These are phyloP conservation scores for Lasioglossum villosulum DNA, from an alignment of 2,888 invertebrate species.

Conservation along the genomic window DNA sequence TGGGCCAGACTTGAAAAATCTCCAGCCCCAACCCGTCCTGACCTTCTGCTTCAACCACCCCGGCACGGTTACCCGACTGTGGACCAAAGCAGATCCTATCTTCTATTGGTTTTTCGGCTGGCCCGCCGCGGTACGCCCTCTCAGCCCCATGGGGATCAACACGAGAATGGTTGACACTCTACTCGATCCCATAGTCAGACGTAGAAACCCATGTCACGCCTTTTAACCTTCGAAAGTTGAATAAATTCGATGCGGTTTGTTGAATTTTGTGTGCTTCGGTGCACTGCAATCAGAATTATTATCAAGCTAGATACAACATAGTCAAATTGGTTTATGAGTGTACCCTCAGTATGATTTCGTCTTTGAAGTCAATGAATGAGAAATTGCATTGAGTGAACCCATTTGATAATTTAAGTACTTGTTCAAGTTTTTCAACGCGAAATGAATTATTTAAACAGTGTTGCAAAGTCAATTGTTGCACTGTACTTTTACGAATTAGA, in stretches of 20 bases:
- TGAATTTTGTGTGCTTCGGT: too few relatives aligned
- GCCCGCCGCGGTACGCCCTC: neutral
- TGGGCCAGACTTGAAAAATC: slow-evolving; percentile 65
- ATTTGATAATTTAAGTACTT: too few relatives aligned
- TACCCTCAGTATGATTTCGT: too few relatives aligned
- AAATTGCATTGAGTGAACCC: too few relatives aligned
- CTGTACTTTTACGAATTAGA: too few relatives aligned
- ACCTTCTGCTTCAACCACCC: slow-evolving; percentile 49
- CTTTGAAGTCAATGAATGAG: too few relatives aligned
- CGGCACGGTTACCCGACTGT: slow-evolving; percentile 54
- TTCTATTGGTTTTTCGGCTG: slow-evolving; percentile 47
- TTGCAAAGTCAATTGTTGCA: too few relatives aligned
- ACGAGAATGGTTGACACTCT: neutral
- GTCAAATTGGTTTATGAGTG: too few relatives aligned
- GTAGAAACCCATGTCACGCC: neutral
- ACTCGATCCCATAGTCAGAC: neutral
- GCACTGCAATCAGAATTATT: too few relatives aligned
- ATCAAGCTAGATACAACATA: too few relatives aligned
- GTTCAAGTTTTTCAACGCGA: too few relatives aligned
- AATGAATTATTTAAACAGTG: too few relatives aligned
- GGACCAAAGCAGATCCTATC: slow-evolving; percentile 61
- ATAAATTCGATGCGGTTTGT: neutral
- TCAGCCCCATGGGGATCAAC: neutral
- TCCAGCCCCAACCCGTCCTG: slow-evolving; percentile 19
- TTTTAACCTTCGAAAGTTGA: neutral